Conservation (phyloP, 2,888 invertebrate genomes). For the Limnephilus rhombicus region DNA sequence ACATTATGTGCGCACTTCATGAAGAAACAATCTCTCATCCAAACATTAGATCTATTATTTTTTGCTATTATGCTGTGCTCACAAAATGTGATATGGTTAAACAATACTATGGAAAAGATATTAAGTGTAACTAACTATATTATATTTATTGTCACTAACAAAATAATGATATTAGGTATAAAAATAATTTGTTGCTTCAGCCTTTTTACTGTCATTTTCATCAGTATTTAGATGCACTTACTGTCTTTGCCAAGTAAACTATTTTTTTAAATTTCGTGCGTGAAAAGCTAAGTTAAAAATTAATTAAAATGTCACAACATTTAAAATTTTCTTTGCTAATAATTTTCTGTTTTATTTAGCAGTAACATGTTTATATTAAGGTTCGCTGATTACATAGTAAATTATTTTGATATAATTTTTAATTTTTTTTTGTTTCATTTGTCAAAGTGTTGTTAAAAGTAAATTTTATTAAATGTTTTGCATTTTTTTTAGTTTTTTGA, state of each 20-base stretch:
- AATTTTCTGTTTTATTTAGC: neutral
- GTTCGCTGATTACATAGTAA: neutral
- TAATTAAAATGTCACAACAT: neutral
- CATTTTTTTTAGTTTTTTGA: neutral
- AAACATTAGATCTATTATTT: neutral
- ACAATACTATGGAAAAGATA: neutral
- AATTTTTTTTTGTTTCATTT: neutral
- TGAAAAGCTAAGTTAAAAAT: neutral
- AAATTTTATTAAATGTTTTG: neutral
- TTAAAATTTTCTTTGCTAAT: neutral
- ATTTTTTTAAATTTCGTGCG: neutral
- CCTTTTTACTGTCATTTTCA: neutral
- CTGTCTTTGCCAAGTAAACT: neutral
- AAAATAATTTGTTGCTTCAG: neutral
- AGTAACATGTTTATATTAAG: neutral
- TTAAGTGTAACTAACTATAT: neutral
- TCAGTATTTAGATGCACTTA: neutral
- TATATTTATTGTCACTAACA: neutral
- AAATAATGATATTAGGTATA: neutral
- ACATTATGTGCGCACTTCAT: neutral
- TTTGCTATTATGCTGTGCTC: neutral
- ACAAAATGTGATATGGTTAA: slow-evolving; percentile 15
- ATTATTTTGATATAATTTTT: neutral
- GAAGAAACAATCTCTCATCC: neutral
- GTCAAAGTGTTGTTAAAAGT: neutral